Evolutionary conservation across 2,797 vertebrate species (phyloP).

Genomic region (Hypotaenidia okinawae): DNA sequence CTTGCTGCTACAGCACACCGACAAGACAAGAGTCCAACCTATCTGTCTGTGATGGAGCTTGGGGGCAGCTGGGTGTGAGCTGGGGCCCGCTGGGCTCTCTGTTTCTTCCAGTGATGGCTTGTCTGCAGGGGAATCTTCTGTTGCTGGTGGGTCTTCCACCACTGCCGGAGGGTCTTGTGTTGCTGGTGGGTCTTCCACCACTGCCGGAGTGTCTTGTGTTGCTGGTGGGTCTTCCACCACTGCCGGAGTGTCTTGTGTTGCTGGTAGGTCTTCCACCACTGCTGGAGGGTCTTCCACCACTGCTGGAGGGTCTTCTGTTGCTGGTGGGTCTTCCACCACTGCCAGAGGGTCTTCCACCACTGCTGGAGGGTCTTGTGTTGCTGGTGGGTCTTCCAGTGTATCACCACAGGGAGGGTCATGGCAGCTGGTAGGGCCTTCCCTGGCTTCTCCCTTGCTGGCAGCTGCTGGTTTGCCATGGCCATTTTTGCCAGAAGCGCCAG

Average conservation of each 20-base stretch:
- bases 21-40: conserved; percentile 66
- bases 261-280: fast-evolving
- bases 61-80: fast-evolving
- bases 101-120: not conserved
- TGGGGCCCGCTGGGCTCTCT: not conserved
- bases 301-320: not conserved
- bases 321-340: too few relatives aligned
- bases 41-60: not conserved
- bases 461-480: not conserved
- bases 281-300: fast-evolving
- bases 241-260: not conserved
- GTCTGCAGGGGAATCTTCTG: not conserved
- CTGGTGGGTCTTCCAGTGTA: not conserved
- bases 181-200: not conserved
- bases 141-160: not conserved
- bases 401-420: not conserved
- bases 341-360: not conserved
- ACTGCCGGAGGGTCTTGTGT: not conserved
- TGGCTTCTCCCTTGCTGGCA: not conserved
- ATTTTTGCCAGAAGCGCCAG: fast-evolving
- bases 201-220: not conserved
- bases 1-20: not conserved
- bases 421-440: not conserved
- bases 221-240: fast-evolving
- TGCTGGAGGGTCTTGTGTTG: not conserved